Evolutionary conservation across 2,797 vertebrate genomes (phyloP), one percentile per base, ranked within the genome.

Genomic region (Siniperca scherzeri): DNA sequence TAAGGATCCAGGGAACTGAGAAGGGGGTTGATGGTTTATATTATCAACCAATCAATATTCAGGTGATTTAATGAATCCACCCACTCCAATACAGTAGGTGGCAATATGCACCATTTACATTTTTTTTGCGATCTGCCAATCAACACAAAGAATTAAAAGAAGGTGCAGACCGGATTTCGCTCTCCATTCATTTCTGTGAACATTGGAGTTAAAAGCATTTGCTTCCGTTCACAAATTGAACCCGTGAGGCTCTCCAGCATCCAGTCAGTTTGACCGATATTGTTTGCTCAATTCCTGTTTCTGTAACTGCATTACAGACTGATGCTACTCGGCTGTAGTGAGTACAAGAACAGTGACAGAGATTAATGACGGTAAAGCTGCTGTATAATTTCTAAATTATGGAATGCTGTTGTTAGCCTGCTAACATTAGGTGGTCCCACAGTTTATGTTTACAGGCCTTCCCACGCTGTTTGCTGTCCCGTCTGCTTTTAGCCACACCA

Each of bases 1-100:
- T 33, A 68, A 57, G 25, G 36, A 62, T 50, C 17, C 17, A 50
- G 17, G 17, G 17, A 50, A 5, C 36, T 38, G 5, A 50, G 48
- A 50, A 2, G 4, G 46, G 46, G 14, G 7, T 1, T 50, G 7
- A 46, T 46, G 44, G 16, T 13, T 4, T 46, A 19, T 21, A 8
- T 21, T 21, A 50, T 50, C 38, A 40, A 40, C 40, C 40, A 72
- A 59, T 33, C 59, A 64, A 38, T 36, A 60, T 53, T 72, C 21
- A 82, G 50, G 9, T 46, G 46, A 61, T 73, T 61, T 79, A 25
- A 36, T 17, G 1, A 64, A 55, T 53, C 6, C 12, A 48, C 53
- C 0, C 16, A 38, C 13, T 44, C 19, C 3, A 40, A 38, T 6
- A 38, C 36, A 9, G 11, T 9, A 40, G 2, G 40, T 40, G 40